Evolutionary conservation across 1,140 invertebrate genomes (phyloP), one percentile per base, ranked within the genome.

Genomic region (Euwallacea similis): DNA sequence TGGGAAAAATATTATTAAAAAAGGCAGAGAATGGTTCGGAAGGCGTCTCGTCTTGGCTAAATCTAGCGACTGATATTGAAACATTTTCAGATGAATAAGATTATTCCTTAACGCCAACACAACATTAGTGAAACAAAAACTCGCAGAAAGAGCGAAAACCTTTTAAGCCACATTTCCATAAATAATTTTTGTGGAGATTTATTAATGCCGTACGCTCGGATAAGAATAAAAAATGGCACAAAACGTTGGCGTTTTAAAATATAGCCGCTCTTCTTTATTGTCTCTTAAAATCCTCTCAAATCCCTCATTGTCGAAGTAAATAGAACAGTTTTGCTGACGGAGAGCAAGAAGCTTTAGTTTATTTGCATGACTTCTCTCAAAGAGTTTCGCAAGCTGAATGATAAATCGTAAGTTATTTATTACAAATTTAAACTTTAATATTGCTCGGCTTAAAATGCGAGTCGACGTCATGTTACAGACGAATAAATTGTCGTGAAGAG

Each of bases 301-400:
- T 59, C 56, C 43, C 56, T 68, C 66, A 68, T 59, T 68, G 66
- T 68, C 66, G 66, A 68, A 68, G 56, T 68, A 69, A 69, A 62
- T 62, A 69, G 67, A 69, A 61, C 67, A 60, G 60, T 69, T 69
- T 69, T 54, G 41, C 60, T 55, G 67, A 50, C 46, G 41, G 47
- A 33, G 50, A 54, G 46, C 58, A 61, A 54, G 58, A 62, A 69
- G 66, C 55, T 50, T 60, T 41, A 68, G 46, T 69, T 69, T 69
- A 69, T 69, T 62, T 69, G 60, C 67, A 69, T 69, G 58, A 62
- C 15, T 68, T 13, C 58, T 50, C 61, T 68, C 21, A 50, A 68
- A 68, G 15, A 11, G 44, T 7, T 10, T 53, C 43, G 13, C 15
- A 21, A 33, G n/a, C 15, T 10, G 58, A 68, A 68, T 68, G 66